Evolutionary conservation across 1,140 invertebrate species (phyloP).

Genomic region (Aricia agestis): DNA sequence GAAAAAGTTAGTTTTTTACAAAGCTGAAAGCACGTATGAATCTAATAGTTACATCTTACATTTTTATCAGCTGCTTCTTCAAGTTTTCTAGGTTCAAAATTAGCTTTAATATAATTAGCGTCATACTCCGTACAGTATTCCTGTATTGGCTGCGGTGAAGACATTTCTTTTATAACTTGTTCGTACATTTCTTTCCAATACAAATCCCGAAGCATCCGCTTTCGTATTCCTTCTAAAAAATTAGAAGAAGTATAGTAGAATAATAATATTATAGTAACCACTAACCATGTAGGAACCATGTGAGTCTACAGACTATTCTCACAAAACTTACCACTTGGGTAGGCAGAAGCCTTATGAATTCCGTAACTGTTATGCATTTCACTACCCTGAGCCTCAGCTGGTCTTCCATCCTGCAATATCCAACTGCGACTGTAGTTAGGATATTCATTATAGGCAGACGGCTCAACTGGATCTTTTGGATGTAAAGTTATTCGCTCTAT

Average conservation of each 20-base stretch:
- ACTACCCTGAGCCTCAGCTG: slow-evolving; percentile 45
- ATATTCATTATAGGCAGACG: slow-evolving; percentile 61
- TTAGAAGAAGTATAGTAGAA: not conserved
- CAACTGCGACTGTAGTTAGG: slow-evolving; percentile 60
- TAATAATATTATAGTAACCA: not conserved
- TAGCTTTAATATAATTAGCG: slow-evolving; percentile 58
- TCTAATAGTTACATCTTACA: slow-evolving; percentile 34
- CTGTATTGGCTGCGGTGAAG: slow-evolving; percentile 43
- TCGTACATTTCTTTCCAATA: slow-evolving; percentile 71
- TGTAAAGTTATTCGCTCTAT: slow-evolving; percentile 58
- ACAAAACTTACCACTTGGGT: slow-evolving; percentile 41
- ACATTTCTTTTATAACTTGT: slow-evolving; percentile 63
- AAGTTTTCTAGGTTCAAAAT: slow-evolving; percentile 58
- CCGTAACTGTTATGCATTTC: slow-evolving; percentile 58
- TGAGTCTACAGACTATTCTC: not conserved
- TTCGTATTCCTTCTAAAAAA: slow-evolving; percentile 52
- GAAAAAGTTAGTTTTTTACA: not conserved
- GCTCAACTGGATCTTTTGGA: slow-evolving; percentile 59
- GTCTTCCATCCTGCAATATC: slow-evolving; percentile 64
- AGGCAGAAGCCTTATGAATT: slow-evolving; percentile 48
- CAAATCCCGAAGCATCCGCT: slow-evolving; percentile 65
- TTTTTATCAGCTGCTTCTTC: slow-evolving; percentile 61
- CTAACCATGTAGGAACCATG: too few relatives aligned
- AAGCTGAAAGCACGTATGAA: not conserved
- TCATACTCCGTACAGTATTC: slow-evolving; percentile 67